Percentiles rank a stretch among this genome's conserved stretches.
Evolutionary conservation across 2,113 vertebrate genomes (phyloP).

Genomic region (Madoqua kirkii): DNA sequence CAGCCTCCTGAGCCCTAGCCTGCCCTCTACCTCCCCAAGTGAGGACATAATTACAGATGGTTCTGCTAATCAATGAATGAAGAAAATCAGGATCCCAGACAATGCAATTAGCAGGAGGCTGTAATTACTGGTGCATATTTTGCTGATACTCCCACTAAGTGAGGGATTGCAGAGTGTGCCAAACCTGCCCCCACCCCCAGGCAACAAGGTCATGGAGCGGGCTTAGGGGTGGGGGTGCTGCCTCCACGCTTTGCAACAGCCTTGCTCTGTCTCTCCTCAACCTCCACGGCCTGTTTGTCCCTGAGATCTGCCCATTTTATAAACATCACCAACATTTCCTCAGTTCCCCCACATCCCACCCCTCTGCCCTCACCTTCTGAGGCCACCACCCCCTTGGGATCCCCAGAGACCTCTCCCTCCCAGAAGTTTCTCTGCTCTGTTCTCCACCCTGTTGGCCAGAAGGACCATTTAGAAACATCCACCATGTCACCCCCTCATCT

Average conservation of each 20-base stretch:
- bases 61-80: constrained; percentile 62
- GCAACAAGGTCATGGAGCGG: background rate
- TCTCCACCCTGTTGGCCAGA: background rate
- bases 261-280: background rate
- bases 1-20: background rate
- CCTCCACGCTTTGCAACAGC: background rate
- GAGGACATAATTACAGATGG: constrained; percentile 33
- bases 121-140: constrained; percentile 47
- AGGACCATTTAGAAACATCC: background rate
- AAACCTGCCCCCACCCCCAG: accelerated
- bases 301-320: background rate
- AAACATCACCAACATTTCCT: background rate
- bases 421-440: too few species aligned
- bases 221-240: background rate
- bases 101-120: constrained; percentile 64
- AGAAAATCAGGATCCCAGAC: constrained; percentile 48
- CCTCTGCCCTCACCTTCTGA: too few species aligned
- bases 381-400: background rate
- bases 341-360: background rate
- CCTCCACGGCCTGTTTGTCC: background rate
- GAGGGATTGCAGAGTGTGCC: background rate
- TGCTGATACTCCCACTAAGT: background rate
- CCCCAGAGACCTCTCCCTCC: too few species aligned
- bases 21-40: constrained; percentile 23
- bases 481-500: background rate